A percentile compares a stretch with the other conserved stretches of the same genome.
Evolutionary conservation across 2,888 invertebrate species (phyloP).

Genomic region (Drosophila ezoana): DNA sequence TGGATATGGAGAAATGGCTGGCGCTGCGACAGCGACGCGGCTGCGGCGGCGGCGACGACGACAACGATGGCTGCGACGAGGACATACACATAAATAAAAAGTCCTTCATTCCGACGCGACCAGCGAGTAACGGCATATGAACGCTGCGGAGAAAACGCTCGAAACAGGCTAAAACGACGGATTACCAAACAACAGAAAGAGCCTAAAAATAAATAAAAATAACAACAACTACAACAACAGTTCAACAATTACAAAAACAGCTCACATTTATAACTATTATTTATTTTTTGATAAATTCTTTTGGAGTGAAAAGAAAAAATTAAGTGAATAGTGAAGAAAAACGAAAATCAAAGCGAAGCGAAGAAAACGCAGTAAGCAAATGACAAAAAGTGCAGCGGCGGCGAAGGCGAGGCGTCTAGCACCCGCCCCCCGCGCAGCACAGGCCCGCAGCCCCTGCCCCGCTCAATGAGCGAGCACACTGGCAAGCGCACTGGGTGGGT

Average conservation of each 20-base stretch:
- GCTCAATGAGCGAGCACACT: conserved; percentile 14
- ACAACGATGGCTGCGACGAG: conserved; percentile 65
- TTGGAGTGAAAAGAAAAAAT: conserved; percentile 58
- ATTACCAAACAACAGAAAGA: conserved; percentile 52
- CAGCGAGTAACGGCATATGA: conserved; percentile 83
- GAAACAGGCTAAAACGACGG: conserved; percentile 58
- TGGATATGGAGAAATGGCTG: conserved; percentile 51
- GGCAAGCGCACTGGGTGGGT: conserved; percentile 24
- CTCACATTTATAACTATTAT: background rate
- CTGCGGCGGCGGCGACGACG: conserved; percentile 41
- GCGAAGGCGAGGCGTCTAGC: conserved; percentile 61
- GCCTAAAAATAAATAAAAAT: conserved; percentile 22
- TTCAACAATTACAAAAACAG: conserved; percentile 23
- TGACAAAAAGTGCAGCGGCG: conserved; percentile 61
- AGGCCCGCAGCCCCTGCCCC: background rate
- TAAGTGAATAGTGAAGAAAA: conserved; percentile 19
- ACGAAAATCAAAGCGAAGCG: conserved; percentile 8
- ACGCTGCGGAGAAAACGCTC: conserved; percentile 71
- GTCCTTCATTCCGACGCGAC: conserved; percentile 85
- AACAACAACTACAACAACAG: conserved; percentile 24
- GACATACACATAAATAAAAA: conserved; percentile 85
- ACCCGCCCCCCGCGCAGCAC: conserved; percentile 4
- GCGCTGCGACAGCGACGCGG: conserved; percentile 47
- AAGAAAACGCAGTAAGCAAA: conserved; percentile 46
- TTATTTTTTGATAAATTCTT: conserved; percentile 61